Evolutionary conservation across 2,113 vertebrate species (phyloP), one percentile per base, ranked within the genome.

Genomic region (Rafetus swinhoei): DNA sequence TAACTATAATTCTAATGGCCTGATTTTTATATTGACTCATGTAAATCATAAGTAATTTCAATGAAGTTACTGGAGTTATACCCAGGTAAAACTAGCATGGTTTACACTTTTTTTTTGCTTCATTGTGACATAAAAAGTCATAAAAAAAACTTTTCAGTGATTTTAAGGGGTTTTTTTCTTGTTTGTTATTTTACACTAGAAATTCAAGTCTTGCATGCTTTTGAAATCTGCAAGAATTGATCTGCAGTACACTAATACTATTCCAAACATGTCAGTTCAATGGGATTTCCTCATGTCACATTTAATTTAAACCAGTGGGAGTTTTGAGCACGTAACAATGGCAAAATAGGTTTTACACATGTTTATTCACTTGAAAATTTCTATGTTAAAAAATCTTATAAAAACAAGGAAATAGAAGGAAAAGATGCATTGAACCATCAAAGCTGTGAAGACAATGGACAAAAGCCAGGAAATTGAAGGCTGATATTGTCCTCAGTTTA

Each of bases 311-410:
- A 4, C 24, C 16, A 52, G 15, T 13, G 2, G 16, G 12, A 14
- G 3, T 22, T 81, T 24, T 35, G 13, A 29, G 2, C 4, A 2
- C 1, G 12, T 13, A 32, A 32, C 54, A 12, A 39, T 8, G 54
- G 11, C 13, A 9, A 24, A 21, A 56, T 1, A 1, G 25, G 54
- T 15, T 32, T 3, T 9, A 69, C 16, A 60, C 79, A 35, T 15
- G 9, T 1, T 79, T 60, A 84, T 57, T 24, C n/a, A 83, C 2
- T 82, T 72, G 54, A 87, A 15, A 7, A 22, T 32, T 11, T 88
- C 85, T 94, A 72, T 94, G 81, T 82, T 93, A 92, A 88, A 94
- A 59, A 86, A 93, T 81, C 50, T 39, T 52, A 95, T 62, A 95
- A 95, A 94, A 95, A 93, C 55, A 94, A 90, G 60, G 82, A 92